A percentile compares a stretch with the other conserved stretches of the same genome.
phyloP scores from a whole-genome alignment of 2,113 vertebrate species.

The Abramis brama region DNA sequence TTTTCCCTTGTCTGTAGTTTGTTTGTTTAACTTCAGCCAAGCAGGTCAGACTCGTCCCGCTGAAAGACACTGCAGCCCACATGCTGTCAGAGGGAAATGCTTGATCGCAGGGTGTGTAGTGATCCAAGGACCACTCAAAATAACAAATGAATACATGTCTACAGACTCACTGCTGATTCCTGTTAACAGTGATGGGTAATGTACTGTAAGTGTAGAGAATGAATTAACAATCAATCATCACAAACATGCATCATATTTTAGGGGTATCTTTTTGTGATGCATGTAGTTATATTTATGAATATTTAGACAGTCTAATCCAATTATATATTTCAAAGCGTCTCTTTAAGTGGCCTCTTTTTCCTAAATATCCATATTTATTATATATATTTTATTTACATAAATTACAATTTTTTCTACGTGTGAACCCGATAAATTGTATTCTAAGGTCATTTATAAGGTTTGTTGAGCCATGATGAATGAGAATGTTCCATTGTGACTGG shows the following conservation, averaged over 20 bases:
- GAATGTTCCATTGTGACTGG: not conserved
- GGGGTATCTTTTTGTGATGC: not conserved
- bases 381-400: too few species aligned
- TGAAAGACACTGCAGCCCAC: conserved; percentile 28
- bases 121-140: not conserved
- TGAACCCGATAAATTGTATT: not conserved
- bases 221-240: not conserved
- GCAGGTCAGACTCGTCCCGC: conserved; percentile 50
- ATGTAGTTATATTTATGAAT: not conserved
- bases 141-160: not conserved
- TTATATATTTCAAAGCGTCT: too few species aligned
- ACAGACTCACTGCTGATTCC: not conserved
- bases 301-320: too few species aligned
- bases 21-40: conserved; percentile 13
- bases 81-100: not conserved
- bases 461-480: conserved; percentile 8
- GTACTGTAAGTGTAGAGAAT: not conserved
- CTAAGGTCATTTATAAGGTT: not conserved
- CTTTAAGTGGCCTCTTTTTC: too few species aligned
- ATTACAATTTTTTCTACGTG: too few species aligned
- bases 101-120: conserved; percentile 21
- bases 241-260: not conserved
- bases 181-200: not conserved
- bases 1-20: conserved; percentile 8
- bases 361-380: too few species aligned